Percentiles rank a stretch among this genome's conserved stretches.
Evolutionary conservation across 2,888 invertebrate genomes (phyloP).

Genomic region (Chironomus tentans): DNA sequence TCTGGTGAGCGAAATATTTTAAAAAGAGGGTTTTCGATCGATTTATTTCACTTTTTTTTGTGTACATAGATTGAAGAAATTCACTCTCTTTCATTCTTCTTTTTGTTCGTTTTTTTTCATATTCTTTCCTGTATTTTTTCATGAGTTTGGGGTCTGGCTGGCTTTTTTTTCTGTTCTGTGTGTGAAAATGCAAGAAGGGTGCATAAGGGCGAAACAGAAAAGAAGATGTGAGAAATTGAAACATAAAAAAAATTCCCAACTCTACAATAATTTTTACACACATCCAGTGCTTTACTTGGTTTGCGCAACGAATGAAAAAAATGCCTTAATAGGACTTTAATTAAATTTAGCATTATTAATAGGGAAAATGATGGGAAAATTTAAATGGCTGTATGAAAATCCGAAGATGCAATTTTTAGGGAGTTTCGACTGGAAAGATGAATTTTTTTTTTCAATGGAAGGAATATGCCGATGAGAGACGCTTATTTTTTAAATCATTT

Average conservation of each 20-base stretch:
- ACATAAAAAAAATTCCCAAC: no score
- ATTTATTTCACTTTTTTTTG: constrained; percentile 18
- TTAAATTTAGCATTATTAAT: no score
- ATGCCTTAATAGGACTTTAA: no score
- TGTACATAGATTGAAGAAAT: constrained; percentile 21
- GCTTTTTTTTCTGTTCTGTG: constrained; percentile 6
- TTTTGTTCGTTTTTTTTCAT: not conserved
- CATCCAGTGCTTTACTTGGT: not conserved
- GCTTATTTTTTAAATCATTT: constrained; percentile 4
- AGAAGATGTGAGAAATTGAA: no score
- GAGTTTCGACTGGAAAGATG: constrained; percentile 24
- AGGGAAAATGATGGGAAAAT: no score
- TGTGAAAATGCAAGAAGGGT: constrained; percentile 24
- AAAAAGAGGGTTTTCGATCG: constrained; percentile 22
- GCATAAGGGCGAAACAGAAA: not conserved
- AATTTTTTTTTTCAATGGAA: constrained; percentile 20
- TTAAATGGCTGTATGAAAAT: not conserved
- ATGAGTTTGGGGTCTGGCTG: constrained; percentile 14
- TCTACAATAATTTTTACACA: no score
- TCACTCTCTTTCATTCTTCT: constrained; percentile 18
- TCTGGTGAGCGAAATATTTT: constrained; percentile 22
- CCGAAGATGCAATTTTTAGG: constrained; percentile 21
- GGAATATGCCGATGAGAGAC: constrained; percentile 18
- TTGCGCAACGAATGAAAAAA: not conserved
- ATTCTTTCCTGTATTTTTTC: not conserved